A percentile compares a stretch with the other conserved stretches of the same genome.
These are phyloP conservation scores for Nymphalis urticae DNA, from an alignment of 2,888 invertebrate species.

Conservation along the genomic window DNA sequence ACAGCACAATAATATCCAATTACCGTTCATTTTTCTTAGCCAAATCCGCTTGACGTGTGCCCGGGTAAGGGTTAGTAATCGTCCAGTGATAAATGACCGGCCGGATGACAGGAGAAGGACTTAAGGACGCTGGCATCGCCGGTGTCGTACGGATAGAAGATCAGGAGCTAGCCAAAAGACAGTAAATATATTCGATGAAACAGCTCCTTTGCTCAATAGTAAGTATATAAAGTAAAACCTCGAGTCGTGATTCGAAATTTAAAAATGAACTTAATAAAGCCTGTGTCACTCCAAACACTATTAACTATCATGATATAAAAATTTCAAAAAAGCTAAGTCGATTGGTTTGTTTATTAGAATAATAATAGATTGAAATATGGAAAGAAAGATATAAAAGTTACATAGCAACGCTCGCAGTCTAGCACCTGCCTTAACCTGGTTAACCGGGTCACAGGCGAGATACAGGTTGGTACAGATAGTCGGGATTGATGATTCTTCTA, in stretches of 20 bases:
- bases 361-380: background rate
- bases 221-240: no score
- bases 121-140: conserved; percentile 47
- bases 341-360: no score
- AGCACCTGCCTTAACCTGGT: conserved; percentile 38
- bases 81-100: conserved; percentile 70
- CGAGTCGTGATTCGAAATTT: no score
- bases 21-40: conserved; percentile 69
- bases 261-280: no score
- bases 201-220: no score
- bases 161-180: background rate
- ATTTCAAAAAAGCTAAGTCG: no score
- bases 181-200: background rate
- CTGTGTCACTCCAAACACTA: no score
- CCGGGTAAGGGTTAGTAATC: conserved; percentile 67
- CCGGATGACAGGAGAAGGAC: conserved; percentile 55
- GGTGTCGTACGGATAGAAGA: conserved; percentile 17
- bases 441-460: conserved; percentile 64
- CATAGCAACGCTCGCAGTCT: conserved; percentile 15
- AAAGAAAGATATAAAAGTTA: background rate
- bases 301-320: no score
- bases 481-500: conserved; percentile 60
- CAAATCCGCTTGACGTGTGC: conserved; percentile 57
- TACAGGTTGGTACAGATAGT: conserved; percentile 60
- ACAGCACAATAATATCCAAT: conserved; percentile 46